Percentiles rank a stretch among this genome's conserved stretches.
Evolutionary conservation across 2,113 vertebrate species (phyloP).

Genomic region (Callipepla californica): DNA sequence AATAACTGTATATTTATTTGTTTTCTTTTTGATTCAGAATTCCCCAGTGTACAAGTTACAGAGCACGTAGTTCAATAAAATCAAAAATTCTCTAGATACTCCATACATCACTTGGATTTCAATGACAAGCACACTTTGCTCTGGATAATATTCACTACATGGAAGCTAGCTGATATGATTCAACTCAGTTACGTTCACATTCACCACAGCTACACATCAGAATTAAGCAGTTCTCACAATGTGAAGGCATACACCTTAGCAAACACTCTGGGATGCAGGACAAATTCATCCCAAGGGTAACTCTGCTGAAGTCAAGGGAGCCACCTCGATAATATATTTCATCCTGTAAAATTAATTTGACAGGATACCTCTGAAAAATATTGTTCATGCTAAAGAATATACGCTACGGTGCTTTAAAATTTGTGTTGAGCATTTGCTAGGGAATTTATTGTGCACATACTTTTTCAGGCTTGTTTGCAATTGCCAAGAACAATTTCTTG

Average conservation of each 20-base stretch:
- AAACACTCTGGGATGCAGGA: neutral
- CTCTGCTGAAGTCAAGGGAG: neutral
- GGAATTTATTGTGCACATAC: neutral
- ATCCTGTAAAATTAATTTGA: slow-evolving; percentile 24
- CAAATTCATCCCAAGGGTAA: slow-evolving; percentile 23
- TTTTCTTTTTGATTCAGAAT: neutral
- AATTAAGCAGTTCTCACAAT: neutral
- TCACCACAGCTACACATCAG: neutral
- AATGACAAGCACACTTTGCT: neutral
- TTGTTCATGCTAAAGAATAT: neutral
- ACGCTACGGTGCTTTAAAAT: neutral
- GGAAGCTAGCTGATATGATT: neutral
- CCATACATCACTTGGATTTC: neutral
- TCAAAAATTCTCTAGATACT: neutral
- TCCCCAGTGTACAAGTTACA: slow-evolving; percentile 23
- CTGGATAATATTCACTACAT: neutral
- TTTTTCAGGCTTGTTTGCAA: slow-evolving; percentile 12
- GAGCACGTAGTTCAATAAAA: neutral
- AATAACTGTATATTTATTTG: neutral
- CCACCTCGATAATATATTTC: neutral
- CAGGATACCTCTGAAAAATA: slow-evolving; percentile 2
- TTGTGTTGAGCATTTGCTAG: neutral
- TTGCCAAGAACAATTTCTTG: slow-evolving; percentile 35
- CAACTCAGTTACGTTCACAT: neutral
- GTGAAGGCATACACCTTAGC: neutral